Percentiles rank a stretch among this genome's conserved stretches.
Evolutionary conservation across 2,888 invertebrate species (phyloP).

Genomic region (Zeuzera pyrina): DNA sequence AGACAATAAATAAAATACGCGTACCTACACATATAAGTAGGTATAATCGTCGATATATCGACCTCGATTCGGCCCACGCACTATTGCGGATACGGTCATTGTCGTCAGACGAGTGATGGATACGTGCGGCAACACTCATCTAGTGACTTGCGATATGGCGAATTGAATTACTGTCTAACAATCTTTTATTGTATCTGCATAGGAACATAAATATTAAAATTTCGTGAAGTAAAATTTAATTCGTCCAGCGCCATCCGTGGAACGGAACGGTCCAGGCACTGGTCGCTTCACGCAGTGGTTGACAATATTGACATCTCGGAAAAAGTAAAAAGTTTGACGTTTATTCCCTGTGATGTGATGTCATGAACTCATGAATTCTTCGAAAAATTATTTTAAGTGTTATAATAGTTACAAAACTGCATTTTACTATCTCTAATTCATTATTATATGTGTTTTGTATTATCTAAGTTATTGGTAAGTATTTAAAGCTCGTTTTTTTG

Average conservation of each 20-base stretch:
- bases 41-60: conserved; percentile 39
- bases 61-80: conserved; percentile 55
- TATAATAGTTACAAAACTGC: no score
- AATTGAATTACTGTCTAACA: conserved; percentile 1
- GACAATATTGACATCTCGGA: conserved; percentile 28
- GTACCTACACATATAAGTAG: conserved; percentile 23
- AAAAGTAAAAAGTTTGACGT: conserved; percentile 53
- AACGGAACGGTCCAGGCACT: conserved; percentile 51
- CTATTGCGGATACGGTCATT: conserved; percentile 46
- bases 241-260: conserved; percentile 38
- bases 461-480: no score
- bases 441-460: no score
- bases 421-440: no score
- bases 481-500: no score
- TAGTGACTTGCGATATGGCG: conserved; percentile 8
- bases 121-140: conserved; percentile 1
- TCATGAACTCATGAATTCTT: conserved; percentile 42
- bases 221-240: no score
- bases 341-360: conserved; percentile 31
- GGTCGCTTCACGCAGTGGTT: conserved; percentile 31
- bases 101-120: conserved; percentile 25
- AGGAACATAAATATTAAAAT: neutral
- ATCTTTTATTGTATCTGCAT: no score
- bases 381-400: no score
- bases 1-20: conserved; percentile 21